Base-by-base conservation (phyloP, 2,113 vertebrate species). In the Nannobrachium achirus region DNA sequence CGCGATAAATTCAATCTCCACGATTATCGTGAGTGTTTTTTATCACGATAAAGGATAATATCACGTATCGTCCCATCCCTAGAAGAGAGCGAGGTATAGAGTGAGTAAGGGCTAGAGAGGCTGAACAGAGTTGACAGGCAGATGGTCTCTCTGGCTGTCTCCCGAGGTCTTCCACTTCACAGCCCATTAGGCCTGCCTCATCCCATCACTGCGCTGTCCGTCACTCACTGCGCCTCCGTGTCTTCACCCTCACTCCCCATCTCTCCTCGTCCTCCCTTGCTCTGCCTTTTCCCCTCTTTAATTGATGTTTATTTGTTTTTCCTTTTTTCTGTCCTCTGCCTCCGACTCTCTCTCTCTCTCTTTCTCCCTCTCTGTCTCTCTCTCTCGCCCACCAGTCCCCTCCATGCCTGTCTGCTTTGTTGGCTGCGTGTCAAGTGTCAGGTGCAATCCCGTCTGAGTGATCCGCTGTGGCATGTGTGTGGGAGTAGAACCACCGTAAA, bases 171-270 rank as follows among this genome's bases (percentile, higher is more conserved):
- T 93, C 88, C 87, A 76, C 86, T 95, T 95, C 92, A 93, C 91
- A 91, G 88, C 77, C 95, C 94, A 96, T 96, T 97, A 93, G 85
- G 91, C 77, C 85, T 78, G 93, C 87, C 93, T 91, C 42, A 79
- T 85, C 66, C 0, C 69, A 90, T 94, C 85, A 87, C 76, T 67
- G 66, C 69, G 75, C 80, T 90, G 92, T 79, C 93, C 70, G 81
- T 93, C 88, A 93, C 66, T 84, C 80, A 85, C 61, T 52, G 65
- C 59, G 59, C 77, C 68, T 70, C 50, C 18, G 15, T 13, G 20
- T 46, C 19, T 25, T 68, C 49, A 46, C 38, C 14, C 49, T 7
- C 14, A 3, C 40, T 19, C 25, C 38, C 18, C 38, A 8, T 20
- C 42, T 4, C 10, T 8, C 25, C 20, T 63, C 76, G 69, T 73